These are phyloP conservation scores for Astreopora myriophthalma DNA, from an alignment of 64 coral and sea anemone genomes.

Conservation along the genomic window DNA sequence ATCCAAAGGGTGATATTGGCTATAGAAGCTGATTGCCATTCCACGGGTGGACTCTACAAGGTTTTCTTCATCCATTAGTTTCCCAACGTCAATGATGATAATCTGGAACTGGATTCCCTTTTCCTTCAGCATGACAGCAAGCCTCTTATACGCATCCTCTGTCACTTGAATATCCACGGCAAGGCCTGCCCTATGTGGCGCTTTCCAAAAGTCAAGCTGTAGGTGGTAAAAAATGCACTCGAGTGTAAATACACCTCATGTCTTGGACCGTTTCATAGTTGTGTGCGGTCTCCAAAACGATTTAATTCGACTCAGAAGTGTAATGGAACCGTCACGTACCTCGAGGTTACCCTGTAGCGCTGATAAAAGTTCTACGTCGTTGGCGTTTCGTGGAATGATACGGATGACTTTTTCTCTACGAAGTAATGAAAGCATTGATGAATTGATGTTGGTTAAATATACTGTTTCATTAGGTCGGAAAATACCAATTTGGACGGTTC, in stretches of 20 bases:
- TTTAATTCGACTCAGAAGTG: too few species aligned
- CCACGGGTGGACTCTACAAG: not conserved
- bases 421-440: not conserved
- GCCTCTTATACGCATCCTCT: constrained; percentile 28
- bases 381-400: constrained; percentile 26
- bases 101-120: constrained; percentile 19
- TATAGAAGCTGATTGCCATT: constrained; percentile 26
- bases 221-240: not conserved
- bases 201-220: constrained; percentile 66
- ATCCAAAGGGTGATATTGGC: constrained; percentile 63
- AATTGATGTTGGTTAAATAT: too few species aligned
- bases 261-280: too few species aligned
- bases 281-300: too few species aligned
- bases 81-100: constrained; percentile 37
- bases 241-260: too few species aligned
- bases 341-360: not conserved
- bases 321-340: not conserved
- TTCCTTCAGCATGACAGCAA: constrained; percentile 16
- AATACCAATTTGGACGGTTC: too few species aligned
- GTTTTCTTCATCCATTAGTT: constrained; percentile 41
- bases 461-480: too few species aligned
- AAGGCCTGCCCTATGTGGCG: not conserved
- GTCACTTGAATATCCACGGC: constrained; percentile 54
- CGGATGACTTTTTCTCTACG: constrained; percentile 67
- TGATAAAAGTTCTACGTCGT: constrained; percentile 13